A percentile compares a stretch with the other conserved stretches of the same genome.
Conservation (phyloP, 2,797 vertebrate species). For the Apogon talboti region DNA sequence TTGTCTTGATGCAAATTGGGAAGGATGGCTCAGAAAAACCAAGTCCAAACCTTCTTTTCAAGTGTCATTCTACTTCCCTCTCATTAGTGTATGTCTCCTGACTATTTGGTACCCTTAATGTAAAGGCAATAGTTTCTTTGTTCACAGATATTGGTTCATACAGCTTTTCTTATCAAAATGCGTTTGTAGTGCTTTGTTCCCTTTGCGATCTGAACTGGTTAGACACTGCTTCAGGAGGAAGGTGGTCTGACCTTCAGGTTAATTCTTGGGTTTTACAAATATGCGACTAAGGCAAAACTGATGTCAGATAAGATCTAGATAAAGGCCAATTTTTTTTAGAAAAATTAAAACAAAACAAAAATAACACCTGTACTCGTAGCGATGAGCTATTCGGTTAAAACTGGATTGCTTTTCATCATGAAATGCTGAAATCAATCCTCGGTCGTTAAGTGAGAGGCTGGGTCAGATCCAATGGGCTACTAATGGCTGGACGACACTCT, state of each 20-base stretch:
- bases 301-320: conserved; percentile 42
- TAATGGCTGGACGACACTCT: conserved; percentile 57
- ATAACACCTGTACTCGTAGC: conserved; percentile 29
- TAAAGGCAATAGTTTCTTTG: conserved; percentile 77
- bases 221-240: conserved; percentile 70
- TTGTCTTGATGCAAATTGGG: conserved; percentile 68
- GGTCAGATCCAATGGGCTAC: conserved; percentile 72
- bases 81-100: conserved; percentile 68
- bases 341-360: conserved; percentile 20
- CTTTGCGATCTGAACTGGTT: conserved; percentile 62
- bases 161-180: conserved; percentile 75
- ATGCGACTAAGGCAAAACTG: conserved; percentile 66
- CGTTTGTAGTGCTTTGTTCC: conserved; percentile 70
- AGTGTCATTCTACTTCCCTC: conserved; percentile 70
- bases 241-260: conserved; percentile 71
- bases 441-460: conserved; percentile 61
- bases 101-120: conserved; percentile 80
- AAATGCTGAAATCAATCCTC: conserved; percentile 66
- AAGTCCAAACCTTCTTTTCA: conserved; percentile 68
- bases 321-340: conserved; percentile 47
- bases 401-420: conserved; percentile 65
- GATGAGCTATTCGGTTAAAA: conserved; percentile 51
- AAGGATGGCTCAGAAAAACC: conserved; percentile 68
- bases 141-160: conserved; percentile 82
- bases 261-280: conserved; percentile 54